These are phyloP conservation scores for Calidris pugnax DNA, from an alignment of 2,113 vertebrate genomes.

Conservation along the genomic window DNA sequence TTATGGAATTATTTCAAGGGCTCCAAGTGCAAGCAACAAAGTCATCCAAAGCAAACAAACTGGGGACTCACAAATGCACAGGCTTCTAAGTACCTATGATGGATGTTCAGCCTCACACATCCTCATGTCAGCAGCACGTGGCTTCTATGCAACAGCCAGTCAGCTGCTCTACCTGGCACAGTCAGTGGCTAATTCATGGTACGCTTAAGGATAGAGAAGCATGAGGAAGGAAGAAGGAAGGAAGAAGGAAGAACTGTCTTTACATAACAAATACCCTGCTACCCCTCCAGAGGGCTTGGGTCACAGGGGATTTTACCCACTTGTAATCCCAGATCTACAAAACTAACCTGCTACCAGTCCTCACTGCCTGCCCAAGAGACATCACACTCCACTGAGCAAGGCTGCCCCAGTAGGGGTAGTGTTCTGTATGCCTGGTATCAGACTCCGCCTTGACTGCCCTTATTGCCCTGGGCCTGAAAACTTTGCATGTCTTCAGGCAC, in stretches of 20 bases:
- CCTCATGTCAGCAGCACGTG: not conserved
- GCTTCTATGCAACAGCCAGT: not conserved
- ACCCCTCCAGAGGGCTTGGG: not conserved
- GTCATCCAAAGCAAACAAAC: not conserved
- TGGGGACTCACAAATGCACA: not conserved
- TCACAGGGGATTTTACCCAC: not conserved
- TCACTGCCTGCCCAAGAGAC: accelerated
- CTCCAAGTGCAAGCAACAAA: not conserved
- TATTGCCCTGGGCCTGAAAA: not conserved
- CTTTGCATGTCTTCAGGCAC: not conserved
- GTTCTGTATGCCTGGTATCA: not conserved
- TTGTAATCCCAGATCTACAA: not conserved
- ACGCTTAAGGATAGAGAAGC: not conserved
- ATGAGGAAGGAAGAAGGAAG: not conserved
- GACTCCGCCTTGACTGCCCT: not conserved
- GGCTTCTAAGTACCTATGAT: not conserved
- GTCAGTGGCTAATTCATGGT: not conserved
- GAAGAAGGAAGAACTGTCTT: not conserved
- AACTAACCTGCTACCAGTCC: not conserved
- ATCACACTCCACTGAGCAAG: not conserved
- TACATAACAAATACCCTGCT: not conserved
- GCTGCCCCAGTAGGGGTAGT: not conserved
- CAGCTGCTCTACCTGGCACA: not conserved
- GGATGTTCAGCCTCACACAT: not conserved
- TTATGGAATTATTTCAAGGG: not conserved